phyloP scores from a whole-genome alignment of 2,113 vertebrate genomes.

The Mobula birostris region DNA sequence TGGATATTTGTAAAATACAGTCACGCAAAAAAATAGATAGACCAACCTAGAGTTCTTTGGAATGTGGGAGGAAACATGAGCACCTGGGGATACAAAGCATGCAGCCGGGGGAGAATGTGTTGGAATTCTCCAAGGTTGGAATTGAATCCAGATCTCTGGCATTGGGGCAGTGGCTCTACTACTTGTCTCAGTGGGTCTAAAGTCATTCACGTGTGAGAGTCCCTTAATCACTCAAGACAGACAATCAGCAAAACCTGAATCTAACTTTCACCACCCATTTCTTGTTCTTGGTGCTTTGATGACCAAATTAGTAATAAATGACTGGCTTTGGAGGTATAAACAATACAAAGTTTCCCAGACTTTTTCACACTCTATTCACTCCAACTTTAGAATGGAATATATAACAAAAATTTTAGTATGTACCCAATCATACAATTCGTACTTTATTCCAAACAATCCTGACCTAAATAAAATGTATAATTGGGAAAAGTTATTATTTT shows the following conservation, averaged over 20 bases:
- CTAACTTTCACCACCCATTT: neutral
- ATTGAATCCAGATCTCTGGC: no score
- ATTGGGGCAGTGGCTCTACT: no score
- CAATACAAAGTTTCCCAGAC: neutral
- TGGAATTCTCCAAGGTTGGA: no score
- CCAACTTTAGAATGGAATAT: neutral
- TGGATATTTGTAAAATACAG: no score
- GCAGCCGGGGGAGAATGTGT: no score
- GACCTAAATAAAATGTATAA: neutral
- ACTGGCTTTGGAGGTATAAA: neutral
- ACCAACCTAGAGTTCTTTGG: no score
- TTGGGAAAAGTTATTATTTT: neutral
- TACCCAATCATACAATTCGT: neutral
- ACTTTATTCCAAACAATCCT: neutral
- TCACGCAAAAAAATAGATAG: no score
- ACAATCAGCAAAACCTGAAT: no score
- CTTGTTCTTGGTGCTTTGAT: neutral
- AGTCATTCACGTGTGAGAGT: neutral
- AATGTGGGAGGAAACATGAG: no score
- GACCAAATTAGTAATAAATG: neutral
- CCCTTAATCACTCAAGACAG: neutral
- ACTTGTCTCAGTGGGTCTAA: neutral
- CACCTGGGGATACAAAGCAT: no score
- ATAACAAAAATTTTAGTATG: neutral
- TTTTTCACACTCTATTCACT: neutral